Base-by-base conservation (phyloP, 2,888 invertebrate species). In the Pandemis corylana region DNA sequence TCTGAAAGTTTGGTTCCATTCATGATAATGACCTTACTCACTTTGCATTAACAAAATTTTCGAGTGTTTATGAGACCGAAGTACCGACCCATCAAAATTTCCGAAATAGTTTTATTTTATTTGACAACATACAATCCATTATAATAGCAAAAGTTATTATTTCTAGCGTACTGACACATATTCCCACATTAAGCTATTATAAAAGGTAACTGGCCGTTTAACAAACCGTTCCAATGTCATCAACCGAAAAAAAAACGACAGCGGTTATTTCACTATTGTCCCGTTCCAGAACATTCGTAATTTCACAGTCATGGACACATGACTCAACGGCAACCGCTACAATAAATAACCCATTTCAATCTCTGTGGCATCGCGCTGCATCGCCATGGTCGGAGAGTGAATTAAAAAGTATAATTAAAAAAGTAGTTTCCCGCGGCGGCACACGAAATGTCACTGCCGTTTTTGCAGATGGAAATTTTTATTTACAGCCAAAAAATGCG, bases 301-400 rank as follows among this genome's bases (percentile, higher is more conserved):
- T 84, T 80, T 84, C 76, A 80, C 82, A 83, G 82, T 84, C 82
- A 82, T 80, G 84, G 81, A 82, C 82, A 79, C 79, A 76, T 78
- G 78, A 53, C 49, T 68, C 76, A 71, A 79, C 79, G 76, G 76
- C 71, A 68, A 75, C 71, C 73, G 71, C 46, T 71, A 77, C 13
- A 74, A 71, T 76, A 79, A 81, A 81, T 79, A 80, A 80, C 75
- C 78, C 78, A 75, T 75, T 67, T 75, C 63, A n/a, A 46, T 71
- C 67, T 71, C 53, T 9, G 56, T 46, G 70, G 65, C 70, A 63
- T 66, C 65, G 62, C 65, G 42, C 15, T 71, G 67, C 61, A 70
- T 51, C 66, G 62, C 51, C 53, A 70, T 13, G 49, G 74, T 41
- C 62, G 9, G 49, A 56, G 15, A 42, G 44, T 59, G 62, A 67